Evolutionary conservation across 2,888 invertebrate species (phyloP), one percentile per base, ranked within the genome.

Genomic region (Gari tellinella): DNA sequence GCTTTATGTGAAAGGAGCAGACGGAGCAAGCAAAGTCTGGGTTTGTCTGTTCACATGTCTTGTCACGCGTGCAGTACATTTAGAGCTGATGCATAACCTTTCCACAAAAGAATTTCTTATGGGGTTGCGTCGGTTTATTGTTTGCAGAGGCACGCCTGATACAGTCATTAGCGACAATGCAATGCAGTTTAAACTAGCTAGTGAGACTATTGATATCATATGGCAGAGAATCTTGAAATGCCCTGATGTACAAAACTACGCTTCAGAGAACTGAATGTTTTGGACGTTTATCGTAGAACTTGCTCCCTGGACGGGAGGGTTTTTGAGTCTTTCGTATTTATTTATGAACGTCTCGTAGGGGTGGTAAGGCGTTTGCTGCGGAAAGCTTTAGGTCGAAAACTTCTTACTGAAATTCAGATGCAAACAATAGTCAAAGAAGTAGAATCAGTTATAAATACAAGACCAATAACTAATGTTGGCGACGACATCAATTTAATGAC

Each of bases 221-320:
- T 51, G 51, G 51, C n/a, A n/a, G 7, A 19, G 17, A 14, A 19
- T 45, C 46, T n/a, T 45, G 7, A 45, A 8, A 45, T 14, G 46
- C 45, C 43, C 40, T 21, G 58, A 53, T 25, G 67, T 61, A 12
- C 40, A 55, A 40, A 68, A 15, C 26, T 60, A 53, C 37, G 37
- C 52, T 1, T 55, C 69, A 49, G 57, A 69, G 17, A 46, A 45
- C 31, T 17, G 46, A 1, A 66, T 66, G 1, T 23, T 23, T 15
- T 72, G 72, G 65, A 41, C 26, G 1, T 72, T 66, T 43, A 70
- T 56, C 7, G 41, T 70, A 31, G 58, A 75, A 48, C 55, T 62
- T 21, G 62, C 70, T 26, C 70, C 60, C 14, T 76, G 67, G 61
- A 67, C 58, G 52, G 73, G 63, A 21, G 73, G 67, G 2, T 73